A percentile compares a stretch with the other conserved stretches of the same genome.
Conservation (phyloP, 2,113 vertebrate species). For the Antechinus flavipes region DNA sequence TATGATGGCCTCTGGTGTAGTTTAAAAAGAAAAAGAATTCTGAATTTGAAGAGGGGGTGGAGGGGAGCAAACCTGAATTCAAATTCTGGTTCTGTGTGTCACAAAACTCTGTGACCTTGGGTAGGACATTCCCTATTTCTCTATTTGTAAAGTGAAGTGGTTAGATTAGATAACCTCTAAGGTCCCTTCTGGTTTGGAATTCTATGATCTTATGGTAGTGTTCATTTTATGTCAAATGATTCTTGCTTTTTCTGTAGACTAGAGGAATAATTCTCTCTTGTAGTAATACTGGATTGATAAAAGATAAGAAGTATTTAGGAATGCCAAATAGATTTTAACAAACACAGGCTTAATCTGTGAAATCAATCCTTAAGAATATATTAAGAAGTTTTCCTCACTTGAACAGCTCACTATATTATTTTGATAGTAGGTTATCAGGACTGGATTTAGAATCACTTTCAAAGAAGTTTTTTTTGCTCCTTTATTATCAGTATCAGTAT, state of each 20-base stretch:
- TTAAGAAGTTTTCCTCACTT: background rate
- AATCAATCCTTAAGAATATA: background rate
- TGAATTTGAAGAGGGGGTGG: background rate
- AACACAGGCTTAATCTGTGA: background rate
- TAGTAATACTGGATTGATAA: background rate
- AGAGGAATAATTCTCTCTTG: background rate
- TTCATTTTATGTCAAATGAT: background rate
- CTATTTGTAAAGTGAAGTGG: background rate
- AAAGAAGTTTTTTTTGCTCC: background rate
- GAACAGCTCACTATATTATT: rapidly evolving
- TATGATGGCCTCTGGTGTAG: background rate
- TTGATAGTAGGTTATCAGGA: background rate
- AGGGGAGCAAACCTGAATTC: background rate
- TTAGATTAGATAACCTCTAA: background rate
- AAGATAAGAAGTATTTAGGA: background rate
- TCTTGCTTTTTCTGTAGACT: background rate
- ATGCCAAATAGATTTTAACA: rapidly evolving
- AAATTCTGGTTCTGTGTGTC: background rate
- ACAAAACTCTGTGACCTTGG: background rate
- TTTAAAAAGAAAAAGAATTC: background rate
- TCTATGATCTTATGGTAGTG: background rate
- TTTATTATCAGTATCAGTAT: rapidly evolving
- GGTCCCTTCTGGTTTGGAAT: background rate
- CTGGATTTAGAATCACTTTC: background rate
- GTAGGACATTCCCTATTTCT: background rate